Base-by-base conservation (phyloP, 2,797 vertebrate species). In the Ctenopoma kingsleyae region DNA sequence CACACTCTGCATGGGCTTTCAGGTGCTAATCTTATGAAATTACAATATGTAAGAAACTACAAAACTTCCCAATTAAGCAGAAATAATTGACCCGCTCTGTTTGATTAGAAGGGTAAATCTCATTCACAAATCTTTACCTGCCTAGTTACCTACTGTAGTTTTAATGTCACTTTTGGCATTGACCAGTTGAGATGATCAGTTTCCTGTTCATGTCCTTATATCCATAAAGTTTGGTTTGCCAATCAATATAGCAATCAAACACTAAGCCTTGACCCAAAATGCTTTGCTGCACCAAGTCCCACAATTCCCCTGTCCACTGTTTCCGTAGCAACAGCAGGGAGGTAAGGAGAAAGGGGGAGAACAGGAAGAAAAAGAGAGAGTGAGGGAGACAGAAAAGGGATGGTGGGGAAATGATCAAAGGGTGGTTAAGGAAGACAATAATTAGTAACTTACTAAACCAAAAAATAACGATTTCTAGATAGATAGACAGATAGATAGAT, bases 251-350 rank as follows among this genome's bases (percentile, higher is more conserved):
- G 54, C 70, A 88, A 83, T 72, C 65, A 60, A 63, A 82, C 54
- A 48, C 63, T 56, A 59, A 80, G 72, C 56, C 61, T 73, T 81
- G 49, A 78, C 72, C 81, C 67, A 77, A 78, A 89, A 86, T 69
- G 71, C 79, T 82, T 82, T 67, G 65, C 68, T 86, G 67, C 78
- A 68, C 69, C 67, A 84, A 83, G 75, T 92, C 86, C 89, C 83
- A 87, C 74, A 91, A 90, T 89, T 80, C 82, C 81, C 74, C 85
- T 74, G 87, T 86, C 80, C 84, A 83, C 84, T 85, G 89, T 91
- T 93, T 87, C 90, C 84, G 71, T 91, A 86, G 87, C 87, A 92
- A 93, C 89, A 88, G 87, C 49, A 54, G 69, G 76, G 70, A 78
- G 70, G 74, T 63, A 50, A 71, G 38, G 49, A 57, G 50, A 68